Percentiles rank a stretch among this genome's conserved stretches.
Evolutionary conservation across 1,140 invertebrate genomes (phyloP).

Genomic region (Philopotamus ludificatus): DNA sequence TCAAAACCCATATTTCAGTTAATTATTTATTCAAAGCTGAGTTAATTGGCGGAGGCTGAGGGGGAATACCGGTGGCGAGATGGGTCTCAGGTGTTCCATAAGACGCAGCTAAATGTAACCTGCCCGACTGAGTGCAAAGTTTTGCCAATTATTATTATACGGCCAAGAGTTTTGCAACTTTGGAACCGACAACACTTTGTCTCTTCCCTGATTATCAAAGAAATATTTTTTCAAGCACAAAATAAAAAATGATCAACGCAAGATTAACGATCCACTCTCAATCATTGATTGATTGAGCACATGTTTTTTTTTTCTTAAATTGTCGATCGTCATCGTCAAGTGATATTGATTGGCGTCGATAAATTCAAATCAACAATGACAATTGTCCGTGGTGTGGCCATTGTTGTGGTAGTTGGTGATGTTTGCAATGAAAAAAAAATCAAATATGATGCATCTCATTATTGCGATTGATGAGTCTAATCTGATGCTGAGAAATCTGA

Average conservation of each 20-base stretch:
- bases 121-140: conserved; percentile 38
- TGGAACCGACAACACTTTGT: neutral
- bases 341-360: conserved; percentile 25
- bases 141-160: conserved; percentile 35
- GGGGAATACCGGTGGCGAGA: neutral
- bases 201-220: too few relatives aligned
- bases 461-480: neutral
- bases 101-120: conserved; percentile 31
- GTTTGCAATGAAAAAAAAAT: neutral
- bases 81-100: conserved; percentile 31
- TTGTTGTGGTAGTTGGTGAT: neutral
- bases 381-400: neutral
- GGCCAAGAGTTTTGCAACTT: neutral
- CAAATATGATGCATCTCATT: neutral
- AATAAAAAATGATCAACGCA: too few relatives aligned
- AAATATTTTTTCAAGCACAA: too few relatives aligned
- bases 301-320: too few relatives aligned
- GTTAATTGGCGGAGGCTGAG: conserved; percentile 12
- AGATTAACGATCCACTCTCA: too few relatives aligned
- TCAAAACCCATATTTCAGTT: neutral
- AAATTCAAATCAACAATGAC: conserved; percentile 27
- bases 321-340: neutral
- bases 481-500: too few relatives aligned
- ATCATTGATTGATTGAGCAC: too few relatives aligned
- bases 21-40: conserved; percentile 29